Percentiles rank a stretch among this genome's conserved stretches.
These are phyloP conservation scores for Hycleus cichorii DNA, from an alignment of 1,140 invertebrate species.

Conservation along the genomic window DNA sequence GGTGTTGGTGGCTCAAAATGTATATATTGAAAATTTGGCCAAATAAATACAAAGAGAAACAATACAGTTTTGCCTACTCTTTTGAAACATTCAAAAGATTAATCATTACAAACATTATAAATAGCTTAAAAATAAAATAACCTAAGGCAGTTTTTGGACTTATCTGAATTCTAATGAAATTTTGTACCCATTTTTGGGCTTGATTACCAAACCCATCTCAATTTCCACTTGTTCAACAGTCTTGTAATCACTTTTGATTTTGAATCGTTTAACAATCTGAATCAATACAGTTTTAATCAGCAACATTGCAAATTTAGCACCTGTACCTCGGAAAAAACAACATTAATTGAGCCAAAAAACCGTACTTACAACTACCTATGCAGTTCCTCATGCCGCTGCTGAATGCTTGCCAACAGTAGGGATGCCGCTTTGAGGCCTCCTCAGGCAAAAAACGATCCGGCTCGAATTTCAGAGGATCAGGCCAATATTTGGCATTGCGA, in stretches of 20 bases:
- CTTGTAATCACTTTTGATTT: conserved; percentile 2
- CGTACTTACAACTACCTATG: background rate
- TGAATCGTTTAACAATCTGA: conserved; percentile 5
- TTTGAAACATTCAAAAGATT: too few species aligned
- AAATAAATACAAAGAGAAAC: too few species aligned
- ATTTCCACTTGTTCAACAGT: conserved; percentile 7
- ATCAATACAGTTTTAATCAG: conserved; percentile 3
- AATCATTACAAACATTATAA: too few species aligned
- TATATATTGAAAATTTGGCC: too few species aligned
- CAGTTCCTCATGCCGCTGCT: conserved; percentile 3
- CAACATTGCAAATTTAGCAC: conserved; percentile 8
- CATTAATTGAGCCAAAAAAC: background rate
- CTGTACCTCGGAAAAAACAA: background rate
- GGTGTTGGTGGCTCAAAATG: too few species aligned
- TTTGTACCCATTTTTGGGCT: conserved; percentile 6
- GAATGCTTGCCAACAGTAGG: conserved; percentile 1
- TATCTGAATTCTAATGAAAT: too few species aligned
- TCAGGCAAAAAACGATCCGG: conserved; percentile 7
- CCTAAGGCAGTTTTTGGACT: too few species aligned
- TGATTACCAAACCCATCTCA: conserved; percentile 1
- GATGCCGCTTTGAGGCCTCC: background rate
- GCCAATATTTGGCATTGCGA: conserved; percentile 3
- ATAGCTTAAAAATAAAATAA: too few species aligned
- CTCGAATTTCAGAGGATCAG: conserved; percentile 1
- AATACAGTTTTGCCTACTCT: too few species aligned